Base-by-base conservation (phyloP, 2,113 vertebrate species). In the Cyanoramphus novaezelandiae region DNA sequence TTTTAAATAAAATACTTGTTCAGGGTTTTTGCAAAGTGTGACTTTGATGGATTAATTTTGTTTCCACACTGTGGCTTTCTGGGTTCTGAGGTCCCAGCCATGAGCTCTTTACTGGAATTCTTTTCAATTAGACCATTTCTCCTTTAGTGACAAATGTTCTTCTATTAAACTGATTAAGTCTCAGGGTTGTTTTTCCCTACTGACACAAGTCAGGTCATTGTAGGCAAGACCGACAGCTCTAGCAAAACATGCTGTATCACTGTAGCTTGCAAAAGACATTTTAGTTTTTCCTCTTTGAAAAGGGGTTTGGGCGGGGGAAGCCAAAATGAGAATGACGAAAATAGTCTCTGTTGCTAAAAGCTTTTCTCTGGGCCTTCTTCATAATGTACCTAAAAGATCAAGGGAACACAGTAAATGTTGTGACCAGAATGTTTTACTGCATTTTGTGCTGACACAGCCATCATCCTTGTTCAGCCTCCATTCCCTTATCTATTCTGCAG, bases 71-170 rank as follows among this genome's bases (percentile, higher is more conserved):
- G 86, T 7, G 3, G 17, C 50, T 96, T 88, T 92, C 63, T 76
- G 82, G 52, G 39, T 35, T 81, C 50, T 89, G 74, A 72, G 62
- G 62, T 88, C 72, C 78, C 53, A 87, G 59, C 84, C 94, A 94
- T 47, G 84, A 95, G 79, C 49, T 92, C 53, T 91, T 95, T 92
- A 47, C 92, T 68, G 80, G 37, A 43, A 59, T 68, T 92, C 41
- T 59, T 87, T 96, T 94, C 90, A 92, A 90, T 93, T 91, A 94
- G 76, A 49, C 50, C 25, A 41, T 77, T 87, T 78, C 50, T 93
- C 27, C 47, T 79, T 53, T 17, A 33, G 13, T 70, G 72, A 63
- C 33, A 90, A 93, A 57, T 43, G 15, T 46, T 82, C 44, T 91
- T 88, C 37, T 75, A 3, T 64, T 82, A 33, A 86, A 89, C 27